Percentiles rank a stretch among this genome's conserved stretches.
Conservation (phyloP, 2,888 invertebrate genomes). For the Leucozona laternaria region DNA sequence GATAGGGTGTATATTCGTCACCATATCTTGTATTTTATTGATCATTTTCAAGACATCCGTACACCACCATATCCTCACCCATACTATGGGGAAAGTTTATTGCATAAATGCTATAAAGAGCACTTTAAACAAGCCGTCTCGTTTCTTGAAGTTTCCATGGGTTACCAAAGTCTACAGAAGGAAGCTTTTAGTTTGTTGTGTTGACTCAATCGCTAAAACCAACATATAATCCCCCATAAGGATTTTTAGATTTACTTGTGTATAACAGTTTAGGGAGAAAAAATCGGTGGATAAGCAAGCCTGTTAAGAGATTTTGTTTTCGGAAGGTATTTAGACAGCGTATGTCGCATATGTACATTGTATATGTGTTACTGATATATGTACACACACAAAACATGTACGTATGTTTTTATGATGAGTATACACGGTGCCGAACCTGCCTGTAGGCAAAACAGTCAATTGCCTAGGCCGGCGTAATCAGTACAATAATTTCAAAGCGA, state of each 20-base stretch:
- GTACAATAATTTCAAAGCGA: too few species aligned
- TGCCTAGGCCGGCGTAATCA: too few species aligned
- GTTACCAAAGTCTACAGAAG: conserved; percentile 2
- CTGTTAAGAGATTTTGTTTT: not conserved
- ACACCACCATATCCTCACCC: not conserved
- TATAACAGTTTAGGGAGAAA: not conserved
- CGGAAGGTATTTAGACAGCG: not conserved
- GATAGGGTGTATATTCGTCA: conserved; percentile 39
- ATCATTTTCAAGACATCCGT: conserved; percentile 28
- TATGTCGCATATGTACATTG: too few species aligned
- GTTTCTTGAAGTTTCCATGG: conserved; percentile 12
- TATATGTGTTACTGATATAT: too few species aligned
- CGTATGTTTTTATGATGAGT: too few species aligned
- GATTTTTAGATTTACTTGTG: conserved; percentile 10
- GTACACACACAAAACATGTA: too few species aligned
- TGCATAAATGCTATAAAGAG: not conserved
- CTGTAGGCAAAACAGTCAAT: too few species aligned
- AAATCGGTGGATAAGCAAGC: not conserved
- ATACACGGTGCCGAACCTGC: too few species aligned
- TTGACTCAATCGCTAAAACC: not conserved
- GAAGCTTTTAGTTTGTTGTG: conserved; percentile 18
- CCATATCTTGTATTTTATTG: conserved; percentile 49
- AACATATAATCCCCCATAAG: not conserved
- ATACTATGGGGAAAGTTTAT: not conserved
- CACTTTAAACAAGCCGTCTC: conserved; percentile 7